A percentile compares a stretch with the other conserved stretches of the same genome.
These are phyloP conservation scores for Ennomos erosarius DNA, from an alignment of 2,888 invertebrate genomes.

Conservation along the genomic window DNA sequence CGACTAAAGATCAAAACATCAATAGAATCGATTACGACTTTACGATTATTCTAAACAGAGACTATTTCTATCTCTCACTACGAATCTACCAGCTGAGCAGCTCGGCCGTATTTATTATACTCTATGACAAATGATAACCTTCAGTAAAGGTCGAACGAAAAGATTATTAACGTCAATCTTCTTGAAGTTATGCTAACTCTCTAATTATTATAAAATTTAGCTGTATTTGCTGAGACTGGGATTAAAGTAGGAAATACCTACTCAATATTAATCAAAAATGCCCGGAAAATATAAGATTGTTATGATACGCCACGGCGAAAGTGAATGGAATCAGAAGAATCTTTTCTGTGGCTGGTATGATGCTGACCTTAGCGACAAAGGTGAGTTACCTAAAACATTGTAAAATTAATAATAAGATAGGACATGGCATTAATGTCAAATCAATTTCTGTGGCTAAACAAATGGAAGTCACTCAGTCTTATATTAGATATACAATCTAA, in stretches of 20 bases:
- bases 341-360: slow-evolving; percentile 91
- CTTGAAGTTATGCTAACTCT: too few species aligned
- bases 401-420: too few species aligned
- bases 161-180: slow-evolving; percentile 27
- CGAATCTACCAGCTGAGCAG: too few species aligned
- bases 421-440: too few species aligned
- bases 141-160: slow-evolving; percentile 53
- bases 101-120: not conserved
- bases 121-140: slow-evolving; percentile 19
- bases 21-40: too few species aligned
- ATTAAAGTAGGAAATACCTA: slow-evolving; percentile 16
- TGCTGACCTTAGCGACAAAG: slow-evolving; percentile 88
- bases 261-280: slow-evolving; percentile 55
- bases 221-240: slow-evolving; percentile 49
- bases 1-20: too few species aligned
- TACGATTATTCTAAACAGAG: too few species aligned
- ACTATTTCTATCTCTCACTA: too few species aligned
- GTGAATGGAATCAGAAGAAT: slow-evolving; percentile 91
- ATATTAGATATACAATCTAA: too few species aligned
- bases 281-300: slow-evolving; percentile 86
- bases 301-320: slow-evolving; percentile 91
- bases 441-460: too few species aligned
- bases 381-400: slow-evolving; percentile 61
- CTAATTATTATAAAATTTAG: too few species aligned
- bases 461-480: too few species aligned